Evolutionary conservation across 1,140 invertebrate species (phyloP).

Genomic region (Diorhabda sublineata): DNA sequence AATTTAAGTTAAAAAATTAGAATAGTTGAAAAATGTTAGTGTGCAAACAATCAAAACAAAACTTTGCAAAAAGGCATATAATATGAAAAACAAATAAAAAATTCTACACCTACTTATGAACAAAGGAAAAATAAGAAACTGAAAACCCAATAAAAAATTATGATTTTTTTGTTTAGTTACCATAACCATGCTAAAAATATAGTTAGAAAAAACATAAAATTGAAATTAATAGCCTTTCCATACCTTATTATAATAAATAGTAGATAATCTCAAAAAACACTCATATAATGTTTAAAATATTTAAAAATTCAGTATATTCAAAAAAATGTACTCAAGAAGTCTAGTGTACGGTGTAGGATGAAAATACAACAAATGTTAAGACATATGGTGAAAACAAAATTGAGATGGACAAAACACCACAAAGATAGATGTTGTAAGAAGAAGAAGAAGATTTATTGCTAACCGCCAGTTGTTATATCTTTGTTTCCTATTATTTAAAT

Average conservation of each 20-base stretch:
- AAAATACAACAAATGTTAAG: no score
- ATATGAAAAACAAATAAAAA: neutral
- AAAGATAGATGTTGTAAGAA: no score
- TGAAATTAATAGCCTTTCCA: neutral
- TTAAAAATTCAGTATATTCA: no score
- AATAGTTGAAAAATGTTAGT: neutral
- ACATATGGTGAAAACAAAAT: no score
- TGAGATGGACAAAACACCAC: no score
- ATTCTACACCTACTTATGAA: conserved; percentile 14
- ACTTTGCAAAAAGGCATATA: conserved; percentile 15
- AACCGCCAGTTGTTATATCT: no score
- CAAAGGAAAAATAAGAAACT: conserved; percentile 8
- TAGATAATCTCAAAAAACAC: no score
- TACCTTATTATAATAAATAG: neutral
- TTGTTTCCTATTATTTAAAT: no score
- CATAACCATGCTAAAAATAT: neutral
- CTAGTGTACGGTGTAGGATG: no score
- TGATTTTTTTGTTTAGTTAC: neutral
- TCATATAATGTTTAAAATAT: no score
- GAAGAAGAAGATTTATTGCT: no score
- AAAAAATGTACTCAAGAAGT: no score
- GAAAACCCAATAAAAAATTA: neutral
- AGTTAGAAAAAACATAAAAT: neutral
- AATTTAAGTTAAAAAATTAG: neutral
- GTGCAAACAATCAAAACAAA: neutral